Evolutionary conservation across 2,113 vertebrate genomes (phyloP).

Genomic region (Microtus montanus): DNA sequence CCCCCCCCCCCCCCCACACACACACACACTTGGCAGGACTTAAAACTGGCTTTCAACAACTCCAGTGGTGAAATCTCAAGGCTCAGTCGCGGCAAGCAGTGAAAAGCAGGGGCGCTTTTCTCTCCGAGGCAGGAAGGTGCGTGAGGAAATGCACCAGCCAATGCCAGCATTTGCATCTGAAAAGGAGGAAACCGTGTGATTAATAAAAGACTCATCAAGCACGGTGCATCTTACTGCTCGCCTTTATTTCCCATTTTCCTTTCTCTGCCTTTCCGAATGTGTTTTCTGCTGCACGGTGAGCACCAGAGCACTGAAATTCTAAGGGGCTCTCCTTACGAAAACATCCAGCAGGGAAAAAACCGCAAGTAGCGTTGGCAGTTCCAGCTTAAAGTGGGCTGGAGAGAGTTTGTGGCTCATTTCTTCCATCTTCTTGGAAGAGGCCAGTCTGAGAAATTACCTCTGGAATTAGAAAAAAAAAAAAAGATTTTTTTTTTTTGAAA

Average conservation of each 20-base stretch:
- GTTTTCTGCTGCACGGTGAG: neutral
- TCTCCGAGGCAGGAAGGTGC: neutral
- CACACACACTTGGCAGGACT: no score
- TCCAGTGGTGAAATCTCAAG: neutral
- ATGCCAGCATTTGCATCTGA: neutral
- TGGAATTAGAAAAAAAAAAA: neutral
- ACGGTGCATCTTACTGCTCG: neutral
- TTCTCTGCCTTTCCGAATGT: neutral
- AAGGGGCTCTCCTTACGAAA: neutral
- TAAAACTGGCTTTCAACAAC: neutral
- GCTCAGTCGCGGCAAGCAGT: neutral
- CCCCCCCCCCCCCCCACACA: no score
- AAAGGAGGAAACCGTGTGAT: neutral
- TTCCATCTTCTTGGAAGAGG: neutral
- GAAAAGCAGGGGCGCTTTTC: neutral
- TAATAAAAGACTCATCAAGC: conserved; percentile 18
- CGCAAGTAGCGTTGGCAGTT: neutral
- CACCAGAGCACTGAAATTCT: neutral
- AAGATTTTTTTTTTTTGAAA: neutral
- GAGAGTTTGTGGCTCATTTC: fast-evolving
- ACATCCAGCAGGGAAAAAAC: neutral
- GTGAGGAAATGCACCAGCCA: neutral
- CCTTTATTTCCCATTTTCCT: neutral
- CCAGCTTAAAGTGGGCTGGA: neutral
- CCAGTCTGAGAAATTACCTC: neutral